These are phyloP conservation scores for Alviniconcha marisindica DNA, from an alignment of 1,140 invertebrate genomes.

Conservation along the genomic window DNA sequence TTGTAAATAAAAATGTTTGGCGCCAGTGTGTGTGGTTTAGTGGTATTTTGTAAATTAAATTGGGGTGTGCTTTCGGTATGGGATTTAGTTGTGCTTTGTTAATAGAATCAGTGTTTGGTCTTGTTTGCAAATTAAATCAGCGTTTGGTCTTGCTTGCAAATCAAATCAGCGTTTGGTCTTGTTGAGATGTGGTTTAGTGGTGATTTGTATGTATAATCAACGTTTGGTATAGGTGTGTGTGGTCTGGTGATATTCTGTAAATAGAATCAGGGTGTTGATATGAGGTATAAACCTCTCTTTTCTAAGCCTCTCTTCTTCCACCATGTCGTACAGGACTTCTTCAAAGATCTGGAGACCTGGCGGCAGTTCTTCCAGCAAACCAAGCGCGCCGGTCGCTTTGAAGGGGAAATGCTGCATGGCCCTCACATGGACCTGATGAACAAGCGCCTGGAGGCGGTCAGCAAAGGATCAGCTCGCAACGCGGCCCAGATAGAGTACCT, in stretches of 20 bases:
- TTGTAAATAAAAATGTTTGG: too few species aligned
- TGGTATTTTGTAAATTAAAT: too few species aligned
- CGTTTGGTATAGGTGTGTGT: neutral
- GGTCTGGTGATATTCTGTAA: neutral
- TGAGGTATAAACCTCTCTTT: neutral
- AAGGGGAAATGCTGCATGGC: slow-evolving; percentile 79
- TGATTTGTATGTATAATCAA: too few species aligned
- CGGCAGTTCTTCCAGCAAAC: slow-evolving; percentile 84
- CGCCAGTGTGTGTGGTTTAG: too few species aligned
- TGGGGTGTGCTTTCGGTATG: too few species aligned
- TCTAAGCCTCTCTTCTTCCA: neutral
- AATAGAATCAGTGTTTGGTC: too few species aligned
- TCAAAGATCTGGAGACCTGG: slow-evolving; percentile 87
- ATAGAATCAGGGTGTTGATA: neutral
- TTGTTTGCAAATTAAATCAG: too few species aligned
- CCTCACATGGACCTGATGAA: slow-evolving; percentile 79
- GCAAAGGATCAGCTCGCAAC: slow-evolving; percentile 10
- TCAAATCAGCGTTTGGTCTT: too few species aligned
- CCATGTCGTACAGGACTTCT: slow-evolving; percentile 82
- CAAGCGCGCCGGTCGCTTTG: slow-evolving; percentile 65
- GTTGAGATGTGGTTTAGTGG: too few species aligned
- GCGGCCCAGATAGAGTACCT: slow-evolving; percentile 30
- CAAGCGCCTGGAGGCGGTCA: slow-evolving; percentile 30
- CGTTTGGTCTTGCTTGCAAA: too few species aligned
- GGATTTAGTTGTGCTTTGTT: too few species aligned